These are phyloP conservation scores for Physocephala rufipes DNA, from an alignment of 2,888 invertebrate species.

Conservation along the genomic window DNA sequence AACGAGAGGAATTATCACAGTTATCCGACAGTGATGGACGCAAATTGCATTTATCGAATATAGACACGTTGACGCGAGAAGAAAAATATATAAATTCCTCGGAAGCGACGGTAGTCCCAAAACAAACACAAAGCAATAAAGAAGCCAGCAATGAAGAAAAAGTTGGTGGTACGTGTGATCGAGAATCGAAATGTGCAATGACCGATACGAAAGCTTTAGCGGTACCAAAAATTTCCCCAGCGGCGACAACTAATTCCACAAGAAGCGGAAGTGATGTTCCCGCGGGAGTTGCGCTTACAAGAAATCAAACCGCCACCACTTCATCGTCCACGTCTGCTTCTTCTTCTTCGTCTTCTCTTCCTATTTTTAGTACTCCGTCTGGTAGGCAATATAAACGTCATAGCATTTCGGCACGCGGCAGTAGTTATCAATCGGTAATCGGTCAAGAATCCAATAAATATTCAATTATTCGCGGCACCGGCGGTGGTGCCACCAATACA, in stretches of 20 bases:
- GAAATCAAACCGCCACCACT: not conserved
- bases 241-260: slow-evolving; percentile 24
- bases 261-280: not conserved
- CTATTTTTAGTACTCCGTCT: slow-evolving; percentile 6
- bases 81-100: slow-evolving; percentile 30
- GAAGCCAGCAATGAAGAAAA: not conserved
- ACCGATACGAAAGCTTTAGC: slow-evolving; percentile 39
- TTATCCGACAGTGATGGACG: slow-evolving; percentile 18
- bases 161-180: not conserved
- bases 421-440: not conserved
- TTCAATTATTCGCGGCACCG: slow-evolving; percentile 44
- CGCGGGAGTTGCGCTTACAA: not conserved
- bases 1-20: slow-evolving; percentile 2
- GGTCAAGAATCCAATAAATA: slow-evolving; percentile 25
- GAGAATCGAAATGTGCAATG: not conserved
- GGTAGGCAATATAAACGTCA: slow-evolving; percentile 45
- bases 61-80: slow-evolving; percentile 39
- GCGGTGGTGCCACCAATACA: slow-evolving; percentile 23
- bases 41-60: slow-evolving; percentile 21
- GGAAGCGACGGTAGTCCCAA: slow-evolving; percentile 3
- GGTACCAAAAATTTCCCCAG: slow-evolving; percentile 36
- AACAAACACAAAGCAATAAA: slow-evolving; percentile 2
- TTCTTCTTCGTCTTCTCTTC: not conserved
- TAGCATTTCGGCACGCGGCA: slow-evolving; percentile 49
- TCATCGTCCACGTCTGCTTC: not conserved